These are phyloP conservation scores for Pristionchus japonicus DNA, from an alignment of 2,888 invertebrate genomes.

Conservation along the genomic window DNA sequence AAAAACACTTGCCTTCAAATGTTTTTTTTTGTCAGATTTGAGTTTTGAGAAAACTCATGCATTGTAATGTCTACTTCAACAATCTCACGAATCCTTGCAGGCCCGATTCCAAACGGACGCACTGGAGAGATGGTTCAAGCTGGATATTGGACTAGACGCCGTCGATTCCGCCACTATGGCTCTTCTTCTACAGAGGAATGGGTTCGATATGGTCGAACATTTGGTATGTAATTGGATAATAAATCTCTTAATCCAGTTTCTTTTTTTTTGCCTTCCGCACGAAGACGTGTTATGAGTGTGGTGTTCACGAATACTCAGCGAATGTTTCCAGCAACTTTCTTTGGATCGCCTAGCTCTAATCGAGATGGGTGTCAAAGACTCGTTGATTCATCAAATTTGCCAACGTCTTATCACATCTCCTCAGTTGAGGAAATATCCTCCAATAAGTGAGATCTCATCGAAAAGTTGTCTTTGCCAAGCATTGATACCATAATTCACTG, in stretches of 20 bases:
- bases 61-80: no score
- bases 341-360: conserved; percentile 41
- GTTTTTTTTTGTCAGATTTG: not conserved
- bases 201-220: conserved; percentile 52
- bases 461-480: not conserved
- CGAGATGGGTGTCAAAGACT: conserved; percentile 41
- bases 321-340: not conserved
- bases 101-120: conserved; percentile 32
- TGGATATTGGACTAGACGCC: conserved; percentile 49
- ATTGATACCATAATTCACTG: not conserved
- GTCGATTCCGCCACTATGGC: conserved; percentile 49
- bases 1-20: no score
- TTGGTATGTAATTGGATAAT: no score
- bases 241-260: no score
- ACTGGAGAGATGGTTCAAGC: conserved; percentile 49
- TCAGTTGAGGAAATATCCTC: not conserved
- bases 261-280: not conserved
- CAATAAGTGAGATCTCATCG: conserved; percentile 41
- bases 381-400: not conserved
- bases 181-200: conserved; percentile 51
- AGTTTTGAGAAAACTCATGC: no score
- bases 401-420: not conserved
- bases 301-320: not conserved
- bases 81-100: no score
- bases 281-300: not conserved